Percentiles rank a stretch among this genome's conserved stretches.
Evolutionary conservation across 1,140 invertebrate genomes (phyloP).

Genomic region (Philopotamus ludificatus): DNA sequence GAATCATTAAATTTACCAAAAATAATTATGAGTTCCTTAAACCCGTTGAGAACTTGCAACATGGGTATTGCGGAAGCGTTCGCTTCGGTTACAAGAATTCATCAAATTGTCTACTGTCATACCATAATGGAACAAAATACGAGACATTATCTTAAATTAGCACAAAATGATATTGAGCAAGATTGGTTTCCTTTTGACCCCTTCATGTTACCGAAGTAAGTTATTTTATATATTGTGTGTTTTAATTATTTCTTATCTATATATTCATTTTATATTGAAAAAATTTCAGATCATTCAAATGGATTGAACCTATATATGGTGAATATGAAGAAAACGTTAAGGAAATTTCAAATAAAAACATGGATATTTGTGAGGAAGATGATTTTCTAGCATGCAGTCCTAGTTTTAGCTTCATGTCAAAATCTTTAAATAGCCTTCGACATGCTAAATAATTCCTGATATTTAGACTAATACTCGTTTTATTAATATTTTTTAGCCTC

Average conservation of each 20-base stretch:
- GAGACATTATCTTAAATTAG: conserved; percentile 62
- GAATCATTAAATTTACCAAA: conserved; percentile 79
- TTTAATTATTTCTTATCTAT: not conserved
- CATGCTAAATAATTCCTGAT: conserved; percentile 13
- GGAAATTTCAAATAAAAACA: conserved; percentile 9
- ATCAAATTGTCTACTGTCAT: conserved; percentile 91
- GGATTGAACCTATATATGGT: conserved; percentile 37
- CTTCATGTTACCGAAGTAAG: conserved; percentile 51
- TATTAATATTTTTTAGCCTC: too few species aligned
- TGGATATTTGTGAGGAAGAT: conserved; percentile 38
- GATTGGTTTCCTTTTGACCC: conserved; percentile 57
- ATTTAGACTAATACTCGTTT: too few species aligned
- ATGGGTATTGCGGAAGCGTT: conserved; percentile 78
- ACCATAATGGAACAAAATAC: conserved; percentile 85
- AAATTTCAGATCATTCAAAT: conserved; percentile 32
- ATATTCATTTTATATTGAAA: not conserved
- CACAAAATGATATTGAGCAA: conserved; percentile 39
- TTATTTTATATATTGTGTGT: conserved; percentile 21
- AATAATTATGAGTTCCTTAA: conserved; percentile 79
- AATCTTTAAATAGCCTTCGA: conserved; percentile 18
- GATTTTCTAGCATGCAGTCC: conserved; percentile 39
- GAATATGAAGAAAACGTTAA: conserved; percentile 36
- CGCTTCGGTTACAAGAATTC: conserved; percentile 77
- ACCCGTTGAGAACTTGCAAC: conserved; percentile 80
- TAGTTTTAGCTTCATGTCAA: conserved; percentile 12